Percentiles rank a stretch among this genome's conserved stretches.
These are phyloP conservation scores for Sympetrum striolatum DNA, from an alignment of 2,888 invertebrate species.

Conservation along the genomic window DNA sequence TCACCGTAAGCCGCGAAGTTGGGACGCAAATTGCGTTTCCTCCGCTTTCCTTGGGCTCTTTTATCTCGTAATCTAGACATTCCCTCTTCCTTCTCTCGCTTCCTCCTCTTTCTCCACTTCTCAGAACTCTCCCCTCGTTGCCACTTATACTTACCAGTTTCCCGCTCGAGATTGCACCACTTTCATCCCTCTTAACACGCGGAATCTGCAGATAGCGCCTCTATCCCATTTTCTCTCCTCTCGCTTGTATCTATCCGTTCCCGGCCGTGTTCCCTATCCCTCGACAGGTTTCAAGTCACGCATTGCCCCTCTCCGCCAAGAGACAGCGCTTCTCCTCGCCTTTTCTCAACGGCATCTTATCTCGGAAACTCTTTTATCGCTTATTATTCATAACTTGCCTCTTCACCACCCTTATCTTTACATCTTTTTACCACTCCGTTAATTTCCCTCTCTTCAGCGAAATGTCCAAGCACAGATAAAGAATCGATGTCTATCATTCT, in stretches of 20 bases:
- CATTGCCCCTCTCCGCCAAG: not conserved
- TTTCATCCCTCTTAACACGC: conserved; percentile 3
- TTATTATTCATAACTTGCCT: not conserved
- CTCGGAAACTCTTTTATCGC: not conserved
- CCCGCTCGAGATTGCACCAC: conserved; percentile 22
- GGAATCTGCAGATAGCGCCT: conserved; percentile 1
- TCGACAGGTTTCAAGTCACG: conserved; percentile 22
- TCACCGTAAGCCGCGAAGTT: not conserved
- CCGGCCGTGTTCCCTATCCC: not conserved
- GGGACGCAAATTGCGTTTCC: conserved; percentile 12
- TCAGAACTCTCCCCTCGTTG: not conserved
- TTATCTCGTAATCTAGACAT: conserved; percentile 28
- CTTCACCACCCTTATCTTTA: not conserved
- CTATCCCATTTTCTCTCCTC: not conserved
- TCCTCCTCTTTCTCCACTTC: not conserved
- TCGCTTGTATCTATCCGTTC: not conserved
- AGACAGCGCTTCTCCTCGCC: not conserved
- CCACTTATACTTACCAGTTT: conserved; percentile 22
- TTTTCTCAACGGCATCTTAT: not conserved
- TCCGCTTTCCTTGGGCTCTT: not conserved
- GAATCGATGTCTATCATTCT: too few species aligned
- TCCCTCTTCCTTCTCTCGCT: not conserved
- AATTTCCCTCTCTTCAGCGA: not conserved
- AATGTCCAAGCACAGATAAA: too few species aligned
- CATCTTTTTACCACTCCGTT: not conserved